Base-by-base conservation (phyloP, 1,140 invertebrate genomes). In the Lutraria rhynchaena region DNA sequence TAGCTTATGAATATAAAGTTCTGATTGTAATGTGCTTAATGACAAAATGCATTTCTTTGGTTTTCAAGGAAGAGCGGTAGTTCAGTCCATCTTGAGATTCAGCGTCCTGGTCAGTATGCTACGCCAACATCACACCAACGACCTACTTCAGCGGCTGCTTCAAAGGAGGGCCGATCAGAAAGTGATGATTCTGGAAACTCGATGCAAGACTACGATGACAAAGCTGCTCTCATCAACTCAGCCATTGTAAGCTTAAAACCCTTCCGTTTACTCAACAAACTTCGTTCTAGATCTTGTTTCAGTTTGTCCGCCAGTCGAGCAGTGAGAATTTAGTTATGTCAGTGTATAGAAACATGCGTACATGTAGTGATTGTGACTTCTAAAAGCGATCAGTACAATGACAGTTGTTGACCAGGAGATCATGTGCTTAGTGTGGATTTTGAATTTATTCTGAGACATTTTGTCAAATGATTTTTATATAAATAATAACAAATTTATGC, bases 231-330 rank as follows among this genome's bases (percentile, higher is more conserved):
- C 7, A 22, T 77, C 13, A 58, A 57, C 29, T 60, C 44, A 9
- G 60, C 60, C 37, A 77, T 65, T 63, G 75, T 77, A 77, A 77
- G 73, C 73, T 76, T 76, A 31, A 76, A 76, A 35, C 73, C 73
- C 3, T 76, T 76, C 73, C 57, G 73, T 46, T 27, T 76, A 55
- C 57, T 76, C 13, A 27, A 63, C n/a, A 76, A 63, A 49, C 44
- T 76, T 31, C 31, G 55, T 49, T 29, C 73, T n/a, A 76, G 49
- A 63, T 61, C 73, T 29, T 76, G 73, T 31, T 76, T 61, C 24
- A 63, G 57, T 60, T 46, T 76, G 5, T 76, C 73, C 17, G 33
- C 44, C 0, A 46, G 53, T n/a, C 31, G 73, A 22, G 37, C 73
- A 31, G 33, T 76, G 37, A 76, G 58, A 63, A 61, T 76, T 7